A percentile compares a stretch with the other conserved stretches of the same genome.
Conservation (phyloP, 2,888 invertebrate genomes). For the Meta bourneti region DNA sequence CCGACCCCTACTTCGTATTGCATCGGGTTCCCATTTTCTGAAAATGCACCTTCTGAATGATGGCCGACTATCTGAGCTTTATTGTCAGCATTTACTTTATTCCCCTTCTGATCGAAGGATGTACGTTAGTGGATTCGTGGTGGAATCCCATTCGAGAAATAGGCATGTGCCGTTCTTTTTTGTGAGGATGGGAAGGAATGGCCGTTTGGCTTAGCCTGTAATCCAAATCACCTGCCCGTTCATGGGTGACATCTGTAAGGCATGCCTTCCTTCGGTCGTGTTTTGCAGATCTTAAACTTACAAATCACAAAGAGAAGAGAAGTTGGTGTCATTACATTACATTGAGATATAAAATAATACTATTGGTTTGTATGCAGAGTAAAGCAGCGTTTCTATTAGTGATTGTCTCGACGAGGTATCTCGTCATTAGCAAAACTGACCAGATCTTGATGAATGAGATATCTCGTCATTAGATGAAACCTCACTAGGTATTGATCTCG, state of each 20-base stretch:
- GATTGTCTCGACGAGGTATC: no score
- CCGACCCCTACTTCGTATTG: slow-evolving; percentile 24
- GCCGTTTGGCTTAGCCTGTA: background rate
- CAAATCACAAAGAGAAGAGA: no score
- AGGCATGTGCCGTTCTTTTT: background rate
- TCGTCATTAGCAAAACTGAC: no score
- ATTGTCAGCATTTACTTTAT: slow-evolving; percentile 46
- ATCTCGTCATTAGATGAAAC: no score
- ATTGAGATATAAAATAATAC: no score
- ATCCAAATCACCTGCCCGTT: background rate
- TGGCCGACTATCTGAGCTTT: slow-evolving; percentile 38
- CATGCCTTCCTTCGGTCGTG: background rate
- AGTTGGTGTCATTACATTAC: no score
- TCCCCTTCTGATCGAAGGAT: background rate
- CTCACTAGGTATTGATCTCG: no score
- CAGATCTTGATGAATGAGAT: no score
- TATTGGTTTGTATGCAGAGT: no score
- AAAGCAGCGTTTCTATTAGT: no score
- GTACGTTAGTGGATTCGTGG: background rate
- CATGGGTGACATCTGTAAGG: background rate
- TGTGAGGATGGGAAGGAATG: background rate
- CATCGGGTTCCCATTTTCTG: slow-evolving; percentile 35
- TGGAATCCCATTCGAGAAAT: background rate
- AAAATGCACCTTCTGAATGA: slow-evolving; percentile 22
- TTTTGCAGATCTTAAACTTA: no score